Evolutionary conservation across 1,140 invertebrate genomes (phyloP), one percentile per base, ranked within the genome.

Genomic region (Thaumatotibia leucotreta): DNA sequence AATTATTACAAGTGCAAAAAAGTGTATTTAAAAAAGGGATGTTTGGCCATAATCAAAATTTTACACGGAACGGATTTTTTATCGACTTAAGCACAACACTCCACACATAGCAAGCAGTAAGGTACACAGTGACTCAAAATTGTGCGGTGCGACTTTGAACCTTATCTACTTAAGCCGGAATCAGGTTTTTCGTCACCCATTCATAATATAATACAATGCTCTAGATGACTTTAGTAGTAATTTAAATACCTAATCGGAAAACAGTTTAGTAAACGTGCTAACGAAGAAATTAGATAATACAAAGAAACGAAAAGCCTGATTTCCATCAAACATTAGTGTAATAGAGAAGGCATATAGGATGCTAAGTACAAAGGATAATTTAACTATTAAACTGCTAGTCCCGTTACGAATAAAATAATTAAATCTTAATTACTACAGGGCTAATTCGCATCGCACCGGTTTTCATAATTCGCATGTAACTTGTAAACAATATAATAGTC

Each of bases 1-100:
- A 91, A 91, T 88, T 87, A 91, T 88, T 90, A 89, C 86, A 88
- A 90, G 76, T 88, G 85, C 86, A 91, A 88, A 89, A 82, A 88
- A 88, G 80, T 82, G 82, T 88, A 86, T 89, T 86, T 86, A 86
- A 86, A 64, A 83, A 88, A 80, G 86, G 86, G 79, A 86, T 79
- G 88, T 91, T 91, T 84, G 88, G 88, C 86, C 88, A 89, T 88
- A 86, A 82, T 80, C 81, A 87, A 80, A 75, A 71, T 88, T 88
- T 82, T 82, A 80, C 75, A 76, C 76, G 76, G 64, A 75, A 80
- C 66, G 79, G 73, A 84, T 84, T 87, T 89, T 90, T 89, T 85
- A 89, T 88, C 86, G 86, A 89, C 85, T 85, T 79, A 70, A 76
- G 71, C 83, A 84, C 86, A 89, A 68, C 82, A 86, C 82, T 80